These are phyloP conservation scores for Lepidochitona cinerea DNA, from an alignment of 2,888 invertebrate genomes.

Conservation along the genomic window DNA sequence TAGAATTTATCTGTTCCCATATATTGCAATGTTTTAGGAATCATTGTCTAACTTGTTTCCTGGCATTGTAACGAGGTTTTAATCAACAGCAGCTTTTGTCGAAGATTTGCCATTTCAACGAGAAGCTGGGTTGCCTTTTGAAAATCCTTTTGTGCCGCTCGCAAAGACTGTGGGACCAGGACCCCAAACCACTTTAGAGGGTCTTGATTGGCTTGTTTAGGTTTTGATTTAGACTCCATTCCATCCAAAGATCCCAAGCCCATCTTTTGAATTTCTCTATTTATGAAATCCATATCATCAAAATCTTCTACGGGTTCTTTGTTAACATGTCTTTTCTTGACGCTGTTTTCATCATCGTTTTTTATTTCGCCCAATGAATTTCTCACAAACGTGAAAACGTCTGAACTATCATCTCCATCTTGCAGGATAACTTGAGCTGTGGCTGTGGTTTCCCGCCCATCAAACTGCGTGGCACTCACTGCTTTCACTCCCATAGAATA, in stretches of 20 bases:
- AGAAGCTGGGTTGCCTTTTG: conserved; percentile 72
- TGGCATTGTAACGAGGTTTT: too few species aligned
- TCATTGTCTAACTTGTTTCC: too few species aligned
- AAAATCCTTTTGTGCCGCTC: conserved; percentile 82
- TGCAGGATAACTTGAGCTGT: conserved; percentile 28
- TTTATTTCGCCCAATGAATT: background rate
- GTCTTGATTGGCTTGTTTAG: conserved; percentile 67
- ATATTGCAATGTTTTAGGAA: too few species aligned
- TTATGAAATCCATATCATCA: background rate
- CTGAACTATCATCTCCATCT: conserved; percentile 11
- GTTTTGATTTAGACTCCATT: background rate
- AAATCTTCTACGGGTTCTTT: background rate
- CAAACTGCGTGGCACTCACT: conserved; percentile 49
- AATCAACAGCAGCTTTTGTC: background rate
- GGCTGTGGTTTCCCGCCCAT: conserved; percentile 47
- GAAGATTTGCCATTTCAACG: conserved; percentile 35
- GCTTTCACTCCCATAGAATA: conserved; percentile 56
- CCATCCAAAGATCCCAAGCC: background rate
- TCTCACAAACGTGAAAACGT: background rate
- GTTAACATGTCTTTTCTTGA: background rate
- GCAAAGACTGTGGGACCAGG: conserved; percentile 84
- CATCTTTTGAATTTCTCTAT: background rate
- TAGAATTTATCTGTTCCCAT: too few species aligned
- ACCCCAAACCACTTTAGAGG: conserved; percentile 91
- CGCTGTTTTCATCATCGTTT: background rate